A percentile compares a stretch with the other conserved stretches of the same genome.
Evolutionary conservation across 2,888 invertebrate genomes (phyloP).

Genomic region (Caenorhabditis sp.): DNA sequence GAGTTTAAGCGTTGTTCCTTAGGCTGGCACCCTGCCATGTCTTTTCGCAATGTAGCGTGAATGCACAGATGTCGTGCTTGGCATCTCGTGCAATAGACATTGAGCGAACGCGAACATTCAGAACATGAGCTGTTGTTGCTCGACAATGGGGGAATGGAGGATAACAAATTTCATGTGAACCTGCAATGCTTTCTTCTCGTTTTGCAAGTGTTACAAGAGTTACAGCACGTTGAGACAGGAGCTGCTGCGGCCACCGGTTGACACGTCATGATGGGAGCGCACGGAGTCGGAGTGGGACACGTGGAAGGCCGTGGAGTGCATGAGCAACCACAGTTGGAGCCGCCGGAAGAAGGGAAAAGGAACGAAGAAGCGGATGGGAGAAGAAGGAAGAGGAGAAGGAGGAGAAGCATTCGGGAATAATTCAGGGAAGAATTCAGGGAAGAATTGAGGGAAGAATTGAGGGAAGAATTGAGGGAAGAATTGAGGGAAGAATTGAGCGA

Average conservation of each 20-base stretch:
- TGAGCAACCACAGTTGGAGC: conserved; percentile 48
- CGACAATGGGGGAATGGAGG: too few species aligned
- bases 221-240: conserved; percentile 32
- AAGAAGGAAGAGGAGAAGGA: conserved; percentile 10
- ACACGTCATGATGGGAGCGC: conserved; percentile 45
- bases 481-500: conserved; percentile 28
- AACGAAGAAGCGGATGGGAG: conserved; percentile 4
- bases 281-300: conserved; percentile 42
- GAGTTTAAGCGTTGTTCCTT: too few species aligned
- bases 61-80: too few species aligned
- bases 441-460: conserved; percentile 38
- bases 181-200: not conserved
- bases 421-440: conserved; percentile 40
- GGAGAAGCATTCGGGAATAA: conserved; percentile 5
- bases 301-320: conserved; percentile 38
- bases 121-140: too few species aligned
- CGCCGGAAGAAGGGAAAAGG: conserved; percentile 41
- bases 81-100: too few species aligned
- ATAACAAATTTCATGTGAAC: too few species aligned
- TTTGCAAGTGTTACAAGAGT: conserved; percentile 43
- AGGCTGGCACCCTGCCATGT: too few species aligned
- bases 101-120: too few species aligned
- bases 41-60: too few species aligned
- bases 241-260: conserved; percentile 1
- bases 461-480: conserved; percentile 26